phyloP scores from a whole-genome alignment of 2,888 invertebrate genomes.

The Galeopsomyia nigrocyanea region DNA sequence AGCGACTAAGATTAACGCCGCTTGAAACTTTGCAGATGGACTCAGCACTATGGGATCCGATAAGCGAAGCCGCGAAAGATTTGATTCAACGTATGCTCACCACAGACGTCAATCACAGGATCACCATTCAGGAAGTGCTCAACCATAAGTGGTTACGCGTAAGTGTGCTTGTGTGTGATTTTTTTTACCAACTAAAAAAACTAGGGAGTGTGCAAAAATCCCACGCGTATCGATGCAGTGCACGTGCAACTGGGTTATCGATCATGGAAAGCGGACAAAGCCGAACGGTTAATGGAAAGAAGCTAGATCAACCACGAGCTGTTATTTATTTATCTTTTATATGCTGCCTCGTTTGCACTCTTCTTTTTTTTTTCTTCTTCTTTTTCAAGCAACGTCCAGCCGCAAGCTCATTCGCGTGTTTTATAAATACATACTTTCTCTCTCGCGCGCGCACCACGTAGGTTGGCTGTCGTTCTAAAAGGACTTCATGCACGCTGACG shows the following conservation, averaged over 20 bases:
- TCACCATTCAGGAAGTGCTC: constrained; percentile 95
- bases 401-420: constrained; percentile 30
- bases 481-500: too few relatives aligned
- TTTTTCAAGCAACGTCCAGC: constrained; percentile 26
- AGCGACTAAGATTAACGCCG: background rate
- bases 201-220: constrained; percentile 53
- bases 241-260: constrained; percentile 67
- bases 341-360: background rate
- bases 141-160: constrained; percentile 98
- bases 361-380: constrained; percentile 17
- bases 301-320: constrained; percentile 41
- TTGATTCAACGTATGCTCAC: constrained; percentile 93
- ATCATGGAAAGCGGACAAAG: constrained; percentile 57
- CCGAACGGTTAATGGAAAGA: constrained; percentile 54
- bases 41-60: constrained; percentile 89
- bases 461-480: constrained; percentile 2
- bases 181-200: constrained; percentile 47
- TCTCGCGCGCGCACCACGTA: constrained; percentile 11
- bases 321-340: background rate
- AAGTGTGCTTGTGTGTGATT: constrained; percentile 61
- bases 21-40: constrained; percentile 77
- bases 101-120: constrained; percentile 91
- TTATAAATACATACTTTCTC: constrained; percentile 24
- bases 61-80: constrained; percentile 96
- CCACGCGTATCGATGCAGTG: constrained; percentile 60